Percentiles rank a stretch among this genome's conserved stretches.
phyloP scores from a whole-genome alignment of 2,113 vertebrate species.

The Glaucomys volans region DNA sequence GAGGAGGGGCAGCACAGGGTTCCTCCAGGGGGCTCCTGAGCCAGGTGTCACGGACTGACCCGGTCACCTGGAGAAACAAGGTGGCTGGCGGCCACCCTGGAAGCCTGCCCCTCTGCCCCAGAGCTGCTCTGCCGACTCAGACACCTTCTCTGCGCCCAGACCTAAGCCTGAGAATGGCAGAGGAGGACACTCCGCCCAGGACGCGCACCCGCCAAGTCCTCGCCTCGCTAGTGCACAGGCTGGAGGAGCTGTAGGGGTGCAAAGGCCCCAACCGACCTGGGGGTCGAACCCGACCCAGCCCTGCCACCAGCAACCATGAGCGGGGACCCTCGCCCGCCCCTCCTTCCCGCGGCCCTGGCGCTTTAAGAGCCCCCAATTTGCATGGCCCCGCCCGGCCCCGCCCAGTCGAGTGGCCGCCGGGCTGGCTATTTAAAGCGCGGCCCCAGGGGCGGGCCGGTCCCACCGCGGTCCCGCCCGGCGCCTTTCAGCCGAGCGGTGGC shows the following conservation, averaged over 20 bases:
- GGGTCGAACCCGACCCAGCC: not conserved
- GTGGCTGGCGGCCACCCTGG: not conserved
- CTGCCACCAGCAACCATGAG: not conserved
- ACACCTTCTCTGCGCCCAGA: not conserved
- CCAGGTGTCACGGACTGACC: too few species aligned
- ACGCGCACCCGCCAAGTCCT: not conserved
- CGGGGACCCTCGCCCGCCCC: too few species aligned
- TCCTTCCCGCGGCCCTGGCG: not conserved
- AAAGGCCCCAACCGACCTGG: not conserved
- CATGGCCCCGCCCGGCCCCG: conserved; percentile 67
- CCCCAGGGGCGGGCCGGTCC: conserved; percentile 58
- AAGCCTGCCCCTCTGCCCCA: not conserved
- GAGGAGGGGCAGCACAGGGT: not conserved
- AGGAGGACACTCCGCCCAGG: not conserved
- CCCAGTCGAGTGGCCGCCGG: conserved; percentile 11
- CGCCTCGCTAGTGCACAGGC: not conserved
- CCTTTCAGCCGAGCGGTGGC: not conserved
- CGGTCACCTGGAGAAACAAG: too few species aligned
- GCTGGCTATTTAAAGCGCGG: conserved; percentile 70
- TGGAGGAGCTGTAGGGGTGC: accelerated
- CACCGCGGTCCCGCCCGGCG: conserved; percentile 22
- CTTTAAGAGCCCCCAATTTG: conserved; percentile 62
- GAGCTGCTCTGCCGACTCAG: not conserved
- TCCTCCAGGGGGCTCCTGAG: not conserved
- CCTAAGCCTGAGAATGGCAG: not conserved